These are phyloP conservation scores for Tribolium madens DNA, from an alignment of 1,140 invertebrate genomes.

Conservation along the genomic window DNA sequence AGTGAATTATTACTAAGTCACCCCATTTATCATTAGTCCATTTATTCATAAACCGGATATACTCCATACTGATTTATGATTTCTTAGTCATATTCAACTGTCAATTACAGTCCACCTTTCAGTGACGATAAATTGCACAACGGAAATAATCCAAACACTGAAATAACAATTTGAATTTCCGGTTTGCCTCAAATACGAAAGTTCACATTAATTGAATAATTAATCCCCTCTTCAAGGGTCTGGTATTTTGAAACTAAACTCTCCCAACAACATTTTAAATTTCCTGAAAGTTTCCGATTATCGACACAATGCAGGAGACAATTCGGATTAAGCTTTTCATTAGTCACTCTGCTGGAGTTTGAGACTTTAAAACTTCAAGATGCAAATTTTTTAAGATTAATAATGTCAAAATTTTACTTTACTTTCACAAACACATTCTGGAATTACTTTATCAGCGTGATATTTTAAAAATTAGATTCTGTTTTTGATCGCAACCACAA, in stretches of 20 bases:
- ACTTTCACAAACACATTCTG: not conserved
- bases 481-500: not conserved
- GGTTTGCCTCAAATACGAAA: not conserved
- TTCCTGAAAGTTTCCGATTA: conserved; percentile 1
- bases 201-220: not conserved
- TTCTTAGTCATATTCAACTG: conserved; percentile 10
- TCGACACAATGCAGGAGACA: conserved; percentile 15
- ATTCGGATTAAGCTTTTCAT: conserved; percentile 20
- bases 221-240: too few species aligned
- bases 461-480: too few species aligned
- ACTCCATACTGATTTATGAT: conserved; percentile 17
- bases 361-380: conserved; percentile 16
- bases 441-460: too few species aligned
- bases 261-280: conserved; percentile 18
- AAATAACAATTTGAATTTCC: conserved; percentile 11
- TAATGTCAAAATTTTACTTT: not conserved
- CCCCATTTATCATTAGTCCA: not conserved
- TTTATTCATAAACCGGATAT: conserved; percentile 8
- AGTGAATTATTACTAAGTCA: not conserved
- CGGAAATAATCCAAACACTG: conserved; percentile 22
- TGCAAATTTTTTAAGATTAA: conserved; percentile 29
- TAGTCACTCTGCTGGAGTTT: conserved; percentile 5
- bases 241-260: too few species aligned
- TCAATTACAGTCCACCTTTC: conserved; percentile 16
- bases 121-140: not conserved